Percentiles rank a stretch among this genome's conserved stretches.
Conservation (phyloP, 2,888 invertebrate species). For the Dendrolimus pini region DNA sequence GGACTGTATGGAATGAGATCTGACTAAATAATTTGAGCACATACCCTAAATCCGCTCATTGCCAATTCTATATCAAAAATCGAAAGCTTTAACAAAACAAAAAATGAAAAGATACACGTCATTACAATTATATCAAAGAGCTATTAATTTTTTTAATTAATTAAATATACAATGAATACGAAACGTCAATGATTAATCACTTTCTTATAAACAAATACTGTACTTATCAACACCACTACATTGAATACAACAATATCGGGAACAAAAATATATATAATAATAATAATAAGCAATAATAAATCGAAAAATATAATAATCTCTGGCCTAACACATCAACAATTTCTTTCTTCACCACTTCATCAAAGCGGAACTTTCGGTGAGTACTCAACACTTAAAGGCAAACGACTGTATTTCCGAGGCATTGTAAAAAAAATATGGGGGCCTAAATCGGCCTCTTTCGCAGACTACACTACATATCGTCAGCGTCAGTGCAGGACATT, state of each 20-base stretch:
- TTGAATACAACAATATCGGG: slow-evolving; percentile 52
- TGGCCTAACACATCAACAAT: slow-evolving; percentile 62
- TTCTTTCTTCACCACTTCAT: slow-evolving; percentile 38
- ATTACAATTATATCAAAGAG: slow-evolving; percentile 7
- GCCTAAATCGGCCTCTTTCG: no score
- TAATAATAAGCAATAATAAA: slow-evolving; percentile 58
- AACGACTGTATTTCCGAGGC: no score
- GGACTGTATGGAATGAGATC: no score
- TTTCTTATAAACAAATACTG: slow-evolving; percentile 47
- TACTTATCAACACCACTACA: slow-evolving; percentile 46
- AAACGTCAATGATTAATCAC: slow-evolving; percentile 32
- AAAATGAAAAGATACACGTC: no score
- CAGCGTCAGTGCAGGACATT: no score
- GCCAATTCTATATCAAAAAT: no score
- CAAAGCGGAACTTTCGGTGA: slow-evolving; percentile 3
- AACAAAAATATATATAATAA: slow-evolving; percentile 25
- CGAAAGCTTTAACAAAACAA: no score
- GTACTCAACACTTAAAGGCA: not conserved
- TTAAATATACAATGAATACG: slow-evolving; percentile 17
- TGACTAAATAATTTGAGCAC: no score
- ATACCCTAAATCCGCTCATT: no score
- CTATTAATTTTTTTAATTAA: slow-evolving; percentile 22
- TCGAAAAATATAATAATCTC: slow-evolving; percentile 74
- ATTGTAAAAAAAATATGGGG: no score
- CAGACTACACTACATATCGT: no score